phyloP scores from a whole-genome alignment of 2,113 vertebrate genomes.

The Mus spicilegus region DNA sequence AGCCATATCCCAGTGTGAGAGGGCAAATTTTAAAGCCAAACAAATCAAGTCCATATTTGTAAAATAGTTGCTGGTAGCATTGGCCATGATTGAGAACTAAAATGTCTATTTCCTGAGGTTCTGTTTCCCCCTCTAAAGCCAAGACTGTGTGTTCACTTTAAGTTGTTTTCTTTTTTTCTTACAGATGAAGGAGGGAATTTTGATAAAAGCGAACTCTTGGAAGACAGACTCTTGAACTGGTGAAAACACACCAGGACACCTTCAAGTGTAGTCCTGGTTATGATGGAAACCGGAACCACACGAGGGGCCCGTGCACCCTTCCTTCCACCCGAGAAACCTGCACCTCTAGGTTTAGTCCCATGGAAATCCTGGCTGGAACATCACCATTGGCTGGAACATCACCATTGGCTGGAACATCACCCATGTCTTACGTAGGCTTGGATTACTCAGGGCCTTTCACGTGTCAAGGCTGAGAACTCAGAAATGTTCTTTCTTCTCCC shows the following conservation, averaged over 20 bases:
- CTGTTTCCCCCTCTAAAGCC: constrained; percentile 22
- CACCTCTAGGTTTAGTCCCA: neutral
- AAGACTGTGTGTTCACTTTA: neutral
- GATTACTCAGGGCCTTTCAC: neutral
- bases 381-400: neutral
- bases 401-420: neutral
- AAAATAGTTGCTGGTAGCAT: neutral
- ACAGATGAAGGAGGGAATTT: constrained; percentile 81
- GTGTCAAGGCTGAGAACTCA: neutral
- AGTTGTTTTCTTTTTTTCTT: constrained; percentile 52
- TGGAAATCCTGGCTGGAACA: neutral
- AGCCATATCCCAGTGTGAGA: neutral
- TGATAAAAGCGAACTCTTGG: constrained; percentile 77
- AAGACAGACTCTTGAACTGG: constrained; percentile 78
- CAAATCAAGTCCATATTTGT: neutral
- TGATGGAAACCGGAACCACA: neutral
- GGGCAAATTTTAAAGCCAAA: neutral
- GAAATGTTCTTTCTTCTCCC: neutral
- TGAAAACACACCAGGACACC: constrained; percentile 75
- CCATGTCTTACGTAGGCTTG: neutral
- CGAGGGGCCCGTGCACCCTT: neutral
- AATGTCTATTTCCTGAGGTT: neutral
- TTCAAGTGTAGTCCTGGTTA: constrained; percentile 1
- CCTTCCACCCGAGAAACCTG: neutral
- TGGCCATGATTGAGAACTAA: neutral